Base-by-base conservation (phyloP, 23 tunicate species). In the Halocynthia aurantium region DNA sequence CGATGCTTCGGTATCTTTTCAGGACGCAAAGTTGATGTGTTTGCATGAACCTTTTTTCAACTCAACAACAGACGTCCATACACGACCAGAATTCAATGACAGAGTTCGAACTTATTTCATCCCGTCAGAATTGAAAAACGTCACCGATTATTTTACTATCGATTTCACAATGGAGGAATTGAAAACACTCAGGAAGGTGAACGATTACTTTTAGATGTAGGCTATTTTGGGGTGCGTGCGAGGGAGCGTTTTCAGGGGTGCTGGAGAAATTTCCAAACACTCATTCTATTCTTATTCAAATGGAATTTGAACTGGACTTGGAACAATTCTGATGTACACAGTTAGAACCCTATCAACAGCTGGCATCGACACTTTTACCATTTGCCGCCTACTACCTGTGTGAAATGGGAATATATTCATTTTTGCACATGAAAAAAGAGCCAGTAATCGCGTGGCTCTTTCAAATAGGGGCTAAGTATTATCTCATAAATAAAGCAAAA, bases 151-250 rank as follows among this genome's bases (percentile, higher is more conserved):
- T 20, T 87, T 82, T 61, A 70, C 80, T 20, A 60, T 82, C 66
- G 93, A 87, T 77, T 87, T 87, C 70, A 87, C 93, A 19, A 10
- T 87, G 73, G 93, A 76, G 60, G 93, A 87, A 58, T 19, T 87
- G 62, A 87, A 72, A 49, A 82, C 86, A 6, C 71, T 87, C 53
- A 52, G 86, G 67, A 86, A 81, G 85, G 91, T 86, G 7, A 18
- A n/a, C 8, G 10, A 6, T 19, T 10, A 18, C 10, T 22, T 77
- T 10, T 7, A 62, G 12, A 61, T 40, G 17, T 58, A 75, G 19
- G 62, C 62, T 10, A 10, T 57, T 57, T 10, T 10, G 10, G 62
- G 12, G 62, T 10, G 12, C 10, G 62, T 10, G 12, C 12, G 12
- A 57, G 62, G 62, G 62, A 10, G 62, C 62, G 12, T 57, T n/a